Base-by-base conservation (phyloP, 1,140 invertebrate genomes). In the Lepidurus arcticus region DNA sequence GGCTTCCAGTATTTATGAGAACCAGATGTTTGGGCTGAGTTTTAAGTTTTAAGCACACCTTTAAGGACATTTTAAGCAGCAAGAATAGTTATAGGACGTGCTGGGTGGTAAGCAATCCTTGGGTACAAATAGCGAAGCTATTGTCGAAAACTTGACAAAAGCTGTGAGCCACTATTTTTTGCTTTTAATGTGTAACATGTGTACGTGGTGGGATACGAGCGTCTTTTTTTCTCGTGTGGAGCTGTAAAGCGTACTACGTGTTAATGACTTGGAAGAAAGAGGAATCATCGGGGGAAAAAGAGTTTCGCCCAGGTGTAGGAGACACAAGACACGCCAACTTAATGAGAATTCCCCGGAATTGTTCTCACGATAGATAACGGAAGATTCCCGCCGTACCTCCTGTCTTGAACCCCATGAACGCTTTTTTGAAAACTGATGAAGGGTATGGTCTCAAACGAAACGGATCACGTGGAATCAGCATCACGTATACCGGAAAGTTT, bases 91-190 rank as follows among this genome's bases (percentile, higher is more conserved):
- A 65, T 65, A 65, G 21, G 21, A 65, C 53, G 53, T 65, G 53
- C 53, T 65, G 53, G 53, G 53, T 65, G 53, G 53, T 21, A 65
- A 65, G 53, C 53, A 65, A 65, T 65, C 21, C 53, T 65, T 21
- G 13, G 21, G 53, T 16, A 65, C 53, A 65, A 65, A 65, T 65
- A 65, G 53, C 53, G 53, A 65, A 65, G 53, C 53, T 65, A 65
- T 65, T 65, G 53, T 65, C 53, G 53, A 65, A 65, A 65, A 65
- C 53, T 21, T 65, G 53, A 65, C 53, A 65, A 65, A 65, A 65
- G 53, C 53, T 65, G 21, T 65, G 21, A 65, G 53, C 53, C 6
- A 21, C 53, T 65, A 65, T 21, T 65, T 65, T 65, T 21, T 65
- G 53, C 21, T 65, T 21, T 65, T 65, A 65, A 65, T 65, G 53